Evolutionary conservation across 2,888 invertebrate species (phyloP).

Genomic region (Amiota mariae): DNA sequence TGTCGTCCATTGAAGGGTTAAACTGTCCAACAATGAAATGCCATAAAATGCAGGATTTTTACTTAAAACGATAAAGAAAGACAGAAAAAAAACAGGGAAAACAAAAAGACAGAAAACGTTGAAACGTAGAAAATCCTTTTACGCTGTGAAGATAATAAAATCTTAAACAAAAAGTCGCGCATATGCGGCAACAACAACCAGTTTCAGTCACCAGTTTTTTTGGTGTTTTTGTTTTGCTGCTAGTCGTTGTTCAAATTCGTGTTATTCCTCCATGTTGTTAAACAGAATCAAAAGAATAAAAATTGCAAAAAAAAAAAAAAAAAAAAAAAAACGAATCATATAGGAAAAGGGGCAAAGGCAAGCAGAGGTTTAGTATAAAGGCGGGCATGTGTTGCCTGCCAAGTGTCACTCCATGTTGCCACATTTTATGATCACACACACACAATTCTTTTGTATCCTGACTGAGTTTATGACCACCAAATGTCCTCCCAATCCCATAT

Average conservation of each 20-base stretch:
- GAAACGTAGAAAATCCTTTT: constrained; percentile 54
- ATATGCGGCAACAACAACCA: constrained; percentile 36
- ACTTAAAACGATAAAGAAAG: constrained; percentile 41
- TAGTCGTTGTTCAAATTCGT: background rate
- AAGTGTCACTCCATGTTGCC: constrained; percentile 65
- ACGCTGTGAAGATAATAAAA: constrained; percentile 54
- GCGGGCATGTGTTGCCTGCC: constrained; percentile 15
- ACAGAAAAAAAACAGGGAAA: background rate
- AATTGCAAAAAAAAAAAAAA: background rate
- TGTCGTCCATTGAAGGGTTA: constrained; percentile 59
- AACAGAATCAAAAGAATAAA: constrained; percentile 50
- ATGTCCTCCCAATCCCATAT: constrained; percentile 18
- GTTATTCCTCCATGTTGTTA: constrained; percentile 36
- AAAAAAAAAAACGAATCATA: background rate
- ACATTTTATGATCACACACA: constrained; percentile 58
- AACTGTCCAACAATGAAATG: constrained; percentile 58
- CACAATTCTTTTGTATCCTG: constrained; percentile 57
- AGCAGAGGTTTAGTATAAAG: background rate
- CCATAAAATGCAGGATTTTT: constrained; percentile 61
- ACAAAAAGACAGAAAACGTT: too few relatives aligned
- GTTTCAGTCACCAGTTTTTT: constrained; percentile 14
- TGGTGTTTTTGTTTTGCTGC: constrained; percentile 2
- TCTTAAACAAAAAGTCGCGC: constrained; percentile 56
- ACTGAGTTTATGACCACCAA: constrained; percentile 53
- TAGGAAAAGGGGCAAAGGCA: constrained; percentile 29